These are phyloP conservation scores for Knipowitschia caucasica DNA, from an alignment of 2,797 vertebrate species.

Conservation along the genomic window DNA sequence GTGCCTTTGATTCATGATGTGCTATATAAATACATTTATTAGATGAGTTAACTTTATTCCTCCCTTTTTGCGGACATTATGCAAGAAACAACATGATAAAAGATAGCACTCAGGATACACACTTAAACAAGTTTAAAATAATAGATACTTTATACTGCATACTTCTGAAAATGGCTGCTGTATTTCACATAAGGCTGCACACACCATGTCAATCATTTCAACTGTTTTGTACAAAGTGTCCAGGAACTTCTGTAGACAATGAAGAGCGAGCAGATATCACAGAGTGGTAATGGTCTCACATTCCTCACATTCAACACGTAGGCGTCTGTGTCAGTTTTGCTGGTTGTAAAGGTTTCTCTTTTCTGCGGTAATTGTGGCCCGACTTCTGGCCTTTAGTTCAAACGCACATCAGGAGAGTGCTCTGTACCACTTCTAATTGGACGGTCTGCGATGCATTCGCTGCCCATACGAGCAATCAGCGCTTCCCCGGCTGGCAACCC, in stretches of 20 bases:
- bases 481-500: conserved; percentile 19
- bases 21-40: too few relatives aligned
- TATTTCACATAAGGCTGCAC: too few relatives aligned
- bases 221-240: conserved; percentile 20
- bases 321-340: conserved; percentile 49
- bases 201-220: too few relatives aligned
- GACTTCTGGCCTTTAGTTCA: conserved; percentile 37
- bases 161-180: too few relatives aligned
- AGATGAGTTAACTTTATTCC: too few relatives aligned
- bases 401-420: conserved; percentile 35
- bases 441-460: conserved; percentile 26
- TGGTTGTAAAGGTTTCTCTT: conserved; percentile 8
- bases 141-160: too few relatives aligned
- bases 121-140: too few relatives aligned
- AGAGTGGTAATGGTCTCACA: conserved; percentile 20
- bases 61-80: too few relatives aligned
- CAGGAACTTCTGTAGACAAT: conserved; percentile 25
- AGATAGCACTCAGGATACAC: too few relatives aligned
- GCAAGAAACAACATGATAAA: too few relatives aligned
- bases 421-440: conserved; percentile 54
- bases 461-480: conserved; percentile 23
- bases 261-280: conserved; percentile 31
- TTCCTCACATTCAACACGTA: conserved; percentile 27
- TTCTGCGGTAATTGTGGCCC: conserved; percentile 33
- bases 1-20: too few relatives aligned